A percentile compares a stretch with the other conserved stretches of the same genome.
Evolutionary conservation across 1,140 invertebrate species (phyloP).

Genomic region (Drosophila sechellia): DNA sequence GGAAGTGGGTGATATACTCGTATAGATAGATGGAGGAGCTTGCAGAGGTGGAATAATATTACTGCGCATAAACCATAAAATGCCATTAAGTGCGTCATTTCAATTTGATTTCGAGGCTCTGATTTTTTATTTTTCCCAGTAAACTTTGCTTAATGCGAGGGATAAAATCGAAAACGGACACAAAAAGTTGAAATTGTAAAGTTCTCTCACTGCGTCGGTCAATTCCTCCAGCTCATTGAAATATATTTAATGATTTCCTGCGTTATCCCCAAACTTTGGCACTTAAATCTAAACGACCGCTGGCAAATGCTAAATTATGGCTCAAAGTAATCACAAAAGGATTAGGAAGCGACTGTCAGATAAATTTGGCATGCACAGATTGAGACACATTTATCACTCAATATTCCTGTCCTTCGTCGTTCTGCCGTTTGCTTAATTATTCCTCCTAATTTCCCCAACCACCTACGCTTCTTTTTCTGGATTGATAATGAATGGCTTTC

Average conservation of each 20-base stretch:
- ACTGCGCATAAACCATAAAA: constrained; percentile 77
- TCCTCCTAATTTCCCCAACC: constrained; percentile 21
- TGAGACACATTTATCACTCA: constrained; percentile 48
- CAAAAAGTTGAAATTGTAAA: constrained; percentile 22
- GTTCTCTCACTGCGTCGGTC: constrained; percentile 19
- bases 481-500: constrained; percentile 56
- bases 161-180: background rate
- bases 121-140: constrained; percentile 40
- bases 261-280: constrained; percentile 28
- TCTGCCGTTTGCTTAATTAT: constrained; percentile 18
- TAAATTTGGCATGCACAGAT: constrained; percentile 37
- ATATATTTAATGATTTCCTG: constrained; percentile 47
- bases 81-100: constrained; percentile 80
- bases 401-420: constrained; percentile 8
- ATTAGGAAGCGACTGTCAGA: constrained; percentile 13
- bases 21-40: background rate
- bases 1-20: background rate
- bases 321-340: constrained; percentile 30
- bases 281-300: constrained; percentile 29
- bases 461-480: constrained; percentile 9
- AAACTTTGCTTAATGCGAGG: constrained; percentile 6
- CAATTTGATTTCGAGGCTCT: constrained; percentile 71
- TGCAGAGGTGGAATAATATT: constrained; percentile 62
- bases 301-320: constrained; percentile 35
- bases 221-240: constrained; percentile 26